Evolutionary conservation across 2,797 vertebrate genomes (phyloP), one percentile per base, ranked within the genome.

Genomic region (Betta splendens): DNA sequence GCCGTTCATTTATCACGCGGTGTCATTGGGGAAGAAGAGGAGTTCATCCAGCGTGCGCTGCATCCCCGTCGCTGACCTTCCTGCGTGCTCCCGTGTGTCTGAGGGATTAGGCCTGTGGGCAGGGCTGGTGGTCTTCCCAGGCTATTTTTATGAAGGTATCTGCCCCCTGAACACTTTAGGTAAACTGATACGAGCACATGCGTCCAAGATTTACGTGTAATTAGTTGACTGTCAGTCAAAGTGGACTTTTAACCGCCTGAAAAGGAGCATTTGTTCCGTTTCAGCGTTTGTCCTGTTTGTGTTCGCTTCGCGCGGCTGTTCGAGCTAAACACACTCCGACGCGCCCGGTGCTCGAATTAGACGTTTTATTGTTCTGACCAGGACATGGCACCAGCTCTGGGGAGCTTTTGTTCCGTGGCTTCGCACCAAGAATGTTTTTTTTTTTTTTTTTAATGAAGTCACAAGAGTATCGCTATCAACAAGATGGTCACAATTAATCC

Each of bases 121-220:
- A 12, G 64, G 77, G 71, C 67, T 39, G 59, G 72, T 82, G 80
- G 83, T 87, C 84, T 77, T 87, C 79, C 70, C 53, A 50, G 72
- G 86, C 90, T 93, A 93, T 92, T 92, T 92, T 90, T 90, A 83
- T 64, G 59, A 84, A 67, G 62, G 82, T 66, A 79, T 84, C 54
- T 62, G 7, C 69, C 64, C 71, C 48, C 56, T 84, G 75, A 87
- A 84, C 80, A n/a, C 84, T 73, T 53, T 70, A 79, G 79, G 84
- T 79, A 88, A 91, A 89, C 51, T 65, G 84, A 92, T 89, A 81
- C 35, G 73, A 69, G 64, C 77, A 77, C 72, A 77, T 86, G 77
- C 64, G n/a, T 79, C 50, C 21, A 52, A 75, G 71, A 83, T 65
- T 85, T 52, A 58, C 75, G 70, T 49, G 63, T 79, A 90, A 90